Evolutionary conservation across 2,113 vertebrate species (phyloP).

Genomic region (Puntigrus tetrazona): DNA sequence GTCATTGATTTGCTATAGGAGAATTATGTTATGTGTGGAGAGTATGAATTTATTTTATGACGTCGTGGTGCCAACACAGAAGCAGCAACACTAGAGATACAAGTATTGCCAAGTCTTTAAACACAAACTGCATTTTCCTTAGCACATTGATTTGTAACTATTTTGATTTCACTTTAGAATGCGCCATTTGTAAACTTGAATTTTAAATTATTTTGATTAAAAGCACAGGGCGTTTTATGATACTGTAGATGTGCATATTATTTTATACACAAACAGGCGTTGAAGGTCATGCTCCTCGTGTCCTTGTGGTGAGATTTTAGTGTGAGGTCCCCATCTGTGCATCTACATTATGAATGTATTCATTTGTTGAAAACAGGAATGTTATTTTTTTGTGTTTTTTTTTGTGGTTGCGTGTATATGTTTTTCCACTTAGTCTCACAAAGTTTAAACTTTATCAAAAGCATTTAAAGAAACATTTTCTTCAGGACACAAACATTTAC

Average conservation of each 20-base stretch:
- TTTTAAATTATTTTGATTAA: slow-evolving; percentile 79
- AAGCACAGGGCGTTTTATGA: slow-evolving; percentile 75
- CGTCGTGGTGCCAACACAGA: slow-evolving; percentile 3
- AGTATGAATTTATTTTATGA: slow-evolving; percentile 6
- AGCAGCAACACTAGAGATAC: slow-evolving; percentile 19
- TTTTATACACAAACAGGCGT: slow-evolving; percentile 68
- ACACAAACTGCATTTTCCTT: slow-evolving; percentile 47
- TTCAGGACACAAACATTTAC: slow-evolving; percentile 21
- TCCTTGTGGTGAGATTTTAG: slow-evolving; percentile 23
- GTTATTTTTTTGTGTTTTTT: slow-evolving; percentile 19
- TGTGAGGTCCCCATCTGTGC: slow-evolving; percentile 37
- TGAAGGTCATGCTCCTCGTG: slow-evolving; percentile 56
- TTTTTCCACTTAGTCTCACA: background rate
- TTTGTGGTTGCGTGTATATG: background rate
- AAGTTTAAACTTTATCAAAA: slow-evolving; percentile 6
- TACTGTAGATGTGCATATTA: slow-evolving; percentile 73
- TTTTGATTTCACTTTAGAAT: slow-evolving; percentile 69
- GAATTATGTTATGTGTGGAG: background rate
- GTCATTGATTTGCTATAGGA: background rate
- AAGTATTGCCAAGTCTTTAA: slow-evolving; percentile 38
- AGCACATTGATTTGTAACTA: slow-evolving; percentile 56
- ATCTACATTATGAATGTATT: slow-evolving; percentile 60
- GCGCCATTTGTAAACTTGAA: slow-evolving; percentile 79
- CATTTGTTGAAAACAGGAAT: slow-evolving; percentile 47
- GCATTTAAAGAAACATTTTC: slow-evolving; percentile 17